Evolutionary conservation across 2,797 vertebrate species (phyloP).

Genomic region (Tragopan temminckii): DNA sequence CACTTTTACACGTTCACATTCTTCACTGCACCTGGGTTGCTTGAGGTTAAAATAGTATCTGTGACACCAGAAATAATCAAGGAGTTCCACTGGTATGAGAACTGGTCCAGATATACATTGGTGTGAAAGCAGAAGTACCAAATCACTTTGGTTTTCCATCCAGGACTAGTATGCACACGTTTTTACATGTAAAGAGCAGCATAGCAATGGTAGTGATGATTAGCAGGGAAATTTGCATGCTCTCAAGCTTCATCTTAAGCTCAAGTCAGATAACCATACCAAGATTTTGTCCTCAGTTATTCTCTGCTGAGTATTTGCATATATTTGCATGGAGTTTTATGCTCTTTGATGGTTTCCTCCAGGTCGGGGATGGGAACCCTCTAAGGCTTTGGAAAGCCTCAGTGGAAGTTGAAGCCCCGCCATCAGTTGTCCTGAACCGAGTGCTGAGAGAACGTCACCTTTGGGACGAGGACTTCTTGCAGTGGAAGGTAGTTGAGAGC

Average conservation of each 20-base stretch:
- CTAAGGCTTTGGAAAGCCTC: conserved; percentile 93
- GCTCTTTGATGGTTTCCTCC: background rate
- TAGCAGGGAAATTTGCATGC: background rate
- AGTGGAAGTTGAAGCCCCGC: conserved; percentile 95
- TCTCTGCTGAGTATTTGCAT: background rate
- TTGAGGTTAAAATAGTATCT: background rate
- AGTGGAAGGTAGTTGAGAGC: conserved; percentile 94
- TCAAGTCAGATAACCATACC: background rate
- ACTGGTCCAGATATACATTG: background rate
- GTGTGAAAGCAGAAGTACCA: background rate
- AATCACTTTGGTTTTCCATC: background rate
- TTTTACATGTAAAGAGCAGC: background rate
- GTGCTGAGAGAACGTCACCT: conserved; percentile 95
- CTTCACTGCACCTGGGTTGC: background rate
- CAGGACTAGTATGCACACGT: background rate
- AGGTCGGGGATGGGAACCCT: conserved; percentile 96
- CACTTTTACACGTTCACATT: background rate
- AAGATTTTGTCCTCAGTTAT: background rate
- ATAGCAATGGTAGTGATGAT: background rate
- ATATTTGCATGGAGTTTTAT: background rate
- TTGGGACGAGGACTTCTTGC: conserved; percentile 96
- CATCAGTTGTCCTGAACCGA: conserved; percentile 93
- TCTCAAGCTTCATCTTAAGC: background rate
- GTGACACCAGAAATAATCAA: background rate
- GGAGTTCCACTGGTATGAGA: background rate